Base-by-base conservation (phyloP, 2,888 invertebrate genomes). In the Pseudococcus longispinus region DNA sequence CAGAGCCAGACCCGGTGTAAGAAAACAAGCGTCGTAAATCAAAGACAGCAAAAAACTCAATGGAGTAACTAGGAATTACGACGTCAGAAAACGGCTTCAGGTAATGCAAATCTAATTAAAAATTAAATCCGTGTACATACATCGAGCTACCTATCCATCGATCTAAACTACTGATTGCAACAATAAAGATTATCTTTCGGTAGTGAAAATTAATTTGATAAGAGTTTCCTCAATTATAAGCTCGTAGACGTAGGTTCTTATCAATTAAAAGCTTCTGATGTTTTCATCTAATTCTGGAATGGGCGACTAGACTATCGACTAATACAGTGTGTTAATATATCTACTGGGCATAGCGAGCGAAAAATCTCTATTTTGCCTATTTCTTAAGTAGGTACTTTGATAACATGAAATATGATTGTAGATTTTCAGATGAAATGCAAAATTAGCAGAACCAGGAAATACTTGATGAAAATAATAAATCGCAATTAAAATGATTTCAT, bases 71-170 rank as follows among this genome's bases (percentile, higher is more conserved):
- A 20, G 29, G 29, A 42, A 11, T 80, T 37, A 80, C 74, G 74
- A n/a, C 77, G 37, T 23, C 42, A 13, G 20, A 70, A 26, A 37
- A 80, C 77, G 77, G 32, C 77, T 42, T 80, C 77, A 42, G 37
- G 77, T 80, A 18, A 80, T 37, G 42, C 42, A 80, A 80, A 80
- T 80, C 42, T n/a, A 42, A 80, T 80, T 80, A 80, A 80, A 80
- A 74, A n/a, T 42, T 42, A 29, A 70, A 70, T 29, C 70, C 70
- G 29, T 26, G 4, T 15, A 70, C 18, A n/a, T 2, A 51, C 9
- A 23, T 1, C 20, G 9, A 60, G 23, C 11, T 11, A 60, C 51
- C 51, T 51, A n/a, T n/a, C n/a, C 51, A 51, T 51, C 51, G 51
- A 51, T 51, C 5, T n/a, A 51, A 51, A 51, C 4, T 51, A 51